phyloP scores from a whole-genome alignment of 2,113 vertebrate species.

The Agelaius tricolor region DNA sequence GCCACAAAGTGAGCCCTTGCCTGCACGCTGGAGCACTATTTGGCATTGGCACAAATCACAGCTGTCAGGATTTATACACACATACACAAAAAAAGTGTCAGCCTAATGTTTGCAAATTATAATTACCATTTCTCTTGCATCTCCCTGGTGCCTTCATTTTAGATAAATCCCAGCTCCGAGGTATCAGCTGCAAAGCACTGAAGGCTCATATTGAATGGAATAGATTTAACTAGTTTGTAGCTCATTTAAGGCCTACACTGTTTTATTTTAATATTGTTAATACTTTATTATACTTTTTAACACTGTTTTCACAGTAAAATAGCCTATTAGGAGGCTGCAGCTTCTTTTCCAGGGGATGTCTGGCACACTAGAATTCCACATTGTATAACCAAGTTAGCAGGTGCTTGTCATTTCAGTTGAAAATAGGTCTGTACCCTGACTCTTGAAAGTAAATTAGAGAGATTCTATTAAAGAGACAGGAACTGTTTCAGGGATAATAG shows the following conservation, averaged over 20 bases:
- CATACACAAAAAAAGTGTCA: constrained; percentile 68
- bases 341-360: constrained; percentile 16
- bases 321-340: constrained; percentile 9
- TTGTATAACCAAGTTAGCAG: constrained; percentile 5
- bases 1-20: constrained; percentile 65
- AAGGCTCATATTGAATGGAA: constrained; percentile 32
- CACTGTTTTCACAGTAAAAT: constrained; percentile 49
- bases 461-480: constrained; percentile 50
- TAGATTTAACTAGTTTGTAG: constrained; percentile 63
- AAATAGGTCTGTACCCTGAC: constrained; percentile 24
- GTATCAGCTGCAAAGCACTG: constrained; percentile 46
- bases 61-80: constrained; percentile 77
- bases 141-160: constrained; percentile 57
- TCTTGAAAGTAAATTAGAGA: constrained; percentile 66
- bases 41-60: constrained; percentile 68
- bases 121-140: constrained; percentile 67
- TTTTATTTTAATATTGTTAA: constrained; percentile 67
- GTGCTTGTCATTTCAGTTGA: not conserved
- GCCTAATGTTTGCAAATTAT: constrained; percentile 78
- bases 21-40: not conserved
- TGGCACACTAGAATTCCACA: constrained; percentile 16
- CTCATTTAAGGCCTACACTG: constrained; percentile 50
- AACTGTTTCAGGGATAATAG: constrained; percentile 45
- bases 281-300: constrained; percentile 69
- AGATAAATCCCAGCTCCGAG: constrained; percentile 63